phyloP scores from a whole-genome alignment of 2,888 invertebrate genomes.

The Melipona bicolor region DNA sequence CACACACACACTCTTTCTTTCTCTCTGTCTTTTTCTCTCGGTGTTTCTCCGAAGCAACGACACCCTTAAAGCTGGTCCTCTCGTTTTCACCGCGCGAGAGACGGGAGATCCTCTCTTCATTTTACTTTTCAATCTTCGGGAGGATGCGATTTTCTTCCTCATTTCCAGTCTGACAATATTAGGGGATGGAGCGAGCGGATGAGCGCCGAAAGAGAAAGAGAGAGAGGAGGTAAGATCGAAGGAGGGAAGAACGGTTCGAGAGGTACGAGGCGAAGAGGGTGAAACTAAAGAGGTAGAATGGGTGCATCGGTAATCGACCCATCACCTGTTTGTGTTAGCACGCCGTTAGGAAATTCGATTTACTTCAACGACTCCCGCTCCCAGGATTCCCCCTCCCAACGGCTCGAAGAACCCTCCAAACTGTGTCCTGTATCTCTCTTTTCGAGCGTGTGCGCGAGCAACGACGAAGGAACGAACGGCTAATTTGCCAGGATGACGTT shows the following conservation, averaged over 20 bases:
- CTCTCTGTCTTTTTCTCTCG: neutral
- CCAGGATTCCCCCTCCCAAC: slow-evolving; percentile 23
- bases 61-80: slow-evolving; percentile 61
- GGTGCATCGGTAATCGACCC: slow-evolving; percentile 61
- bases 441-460: neutral
- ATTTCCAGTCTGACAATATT: slow-evolving; percentile 79
- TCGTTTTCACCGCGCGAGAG: slow-evolving; percentile 57
- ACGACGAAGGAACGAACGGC: neutral
- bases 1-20: too few relatives aligned
- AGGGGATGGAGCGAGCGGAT: slow-evolving; percentile 35
- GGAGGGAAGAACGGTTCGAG: slow-evolving; percentile 25
- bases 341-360: slow-evolving; percentile 65
- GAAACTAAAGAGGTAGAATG: slow-evolving; percentile 29
- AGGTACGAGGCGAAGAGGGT: slow-evolving; percentile 15
- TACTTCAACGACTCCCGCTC: slow-evolving; percentile 52
- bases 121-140: slow-evolving; percentile 81
- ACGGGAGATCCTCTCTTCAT: slow-evolving; percentile 71
- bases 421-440: neutral
- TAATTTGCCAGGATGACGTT: neutral
- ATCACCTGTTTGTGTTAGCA: slow-evolving; percentile 64
- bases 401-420: slow-evolving; percentile 6
- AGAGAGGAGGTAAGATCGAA: slow-evolving; percentile 9
- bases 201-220: neutral
- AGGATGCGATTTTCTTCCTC: slow-evolving; percentile 81
- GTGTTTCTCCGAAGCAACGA: slow-evolving; percentile 4